phyloP scores from a whole-genome alignment of 2,797 vertebrate genomes.

The Danio kyathit region DNA sequence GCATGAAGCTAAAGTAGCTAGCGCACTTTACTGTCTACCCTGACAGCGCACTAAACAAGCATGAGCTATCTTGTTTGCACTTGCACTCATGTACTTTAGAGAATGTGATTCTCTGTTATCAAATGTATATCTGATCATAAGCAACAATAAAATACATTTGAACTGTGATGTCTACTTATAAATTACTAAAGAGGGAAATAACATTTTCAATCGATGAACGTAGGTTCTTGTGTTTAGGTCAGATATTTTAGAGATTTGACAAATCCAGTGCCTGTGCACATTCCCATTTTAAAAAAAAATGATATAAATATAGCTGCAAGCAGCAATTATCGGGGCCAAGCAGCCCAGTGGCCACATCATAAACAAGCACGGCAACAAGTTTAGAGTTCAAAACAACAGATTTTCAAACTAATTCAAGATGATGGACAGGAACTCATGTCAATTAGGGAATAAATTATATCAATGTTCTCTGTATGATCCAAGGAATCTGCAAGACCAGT shows the following conservation, averaged over 20 bases:
- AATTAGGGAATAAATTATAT: too few species aligned
- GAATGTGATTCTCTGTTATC: constrained; percentile 63
- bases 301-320: too few species aligned
- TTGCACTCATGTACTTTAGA: constrained; percentile 63
- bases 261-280: too few species aligned
- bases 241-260: background rate
- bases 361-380: too few species aligned
- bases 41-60: constrained; percentile 56
- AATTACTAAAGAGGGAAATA: background rate
- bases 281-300: too few species aligned
- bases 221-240: constrained; percentile 34
- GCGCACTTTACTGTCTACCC: constrained; percentile 62
- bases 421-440: too few species aligned
- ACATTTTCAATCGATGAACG: constrained; percentile 11
- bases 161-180: constrained; percentile 37
- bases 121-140: constrained; percentile 68
- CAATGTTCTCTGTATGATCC: too few species aligned
- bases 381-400: too few species aligned
- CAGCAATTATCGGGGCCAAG: too few species aligned
- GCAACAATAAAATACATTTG: constrained; percentile 69
- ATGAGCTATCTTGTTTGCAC: constrained; percentile 56
- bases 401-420: too few species aligned
- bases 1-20: constrained; percentile 64
- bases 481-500: too few species aligned
- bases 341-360: too few species aligned